A percentile compares a stretch with the other conserved stretches of the same genome.
Conservation (phyloP, 64 coral and sea anemone species). For the Montipora foliosa region DNA sequence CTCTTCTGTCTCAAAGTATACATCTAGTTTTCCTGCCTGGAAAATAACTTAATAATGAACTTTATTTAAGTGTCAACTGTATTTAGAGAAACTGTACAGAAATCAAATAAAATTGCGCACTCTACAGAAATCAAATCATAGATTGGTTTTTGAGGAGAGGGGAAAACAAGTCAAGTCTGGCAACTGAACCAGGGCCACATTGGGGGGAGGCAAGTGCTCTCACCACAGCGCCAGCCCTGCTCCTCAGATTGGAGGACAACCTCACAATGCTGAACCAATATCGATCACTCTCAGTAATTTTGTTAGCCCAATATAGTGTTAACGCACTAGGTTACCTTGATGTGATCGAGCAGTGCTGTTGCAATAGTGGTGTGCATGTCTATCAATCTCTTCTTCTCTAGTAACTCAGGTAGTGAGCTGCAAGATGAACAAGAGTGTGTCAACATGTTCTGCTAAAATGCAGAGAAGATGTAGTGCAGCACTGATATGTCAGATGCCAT, state of each 20-base stretch:
- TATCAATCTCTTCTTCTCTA: conserved; percentile 95
- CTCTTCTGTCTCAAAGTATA: conserved; percentile 98
- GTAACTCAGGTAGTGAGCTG: conserved; percentile 96
- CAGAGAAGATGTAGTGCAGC: too few species aligned
- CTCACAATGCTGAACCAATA: not conserved
- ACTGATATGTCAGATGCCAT: too few species aligned
- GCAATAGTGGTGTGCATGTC: conserved; percentile 98
- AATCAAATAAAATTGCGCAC: too few species aligned
- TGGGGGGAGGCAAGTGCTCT: too few species aligned
- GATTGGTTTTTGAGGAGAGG: too few species aligned
- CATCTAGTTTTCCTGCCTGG: conserved; percentile 90
- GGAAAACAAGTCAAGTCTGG: too few species aligned
- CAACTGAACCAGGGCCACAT: too few species aligned
- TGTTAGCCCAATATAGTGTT: too few species aligned
- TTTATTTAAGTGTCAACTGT: too few species aligned
- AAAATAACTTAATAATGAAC: not conserved
- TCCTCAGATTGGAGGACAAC: not conserved
- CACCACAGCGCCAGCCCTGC: too few species aligned
- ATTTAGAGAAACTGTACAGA: not conserved
- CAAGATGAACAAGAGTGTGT: not conserved
- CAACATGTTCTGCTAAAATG: not conserved
- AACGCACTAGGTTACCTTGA: conserved; percentile 59
- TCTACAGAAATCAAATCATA: too few species aligned
- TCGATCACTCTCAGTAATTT: too few species aligned
- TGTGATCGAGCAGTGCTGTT: conserved; percentile 94